Evolutionary conservation across 2,888 invertebrate genomes (phyloP).

Genomic region (Charanyca ferruginea): DNA sequence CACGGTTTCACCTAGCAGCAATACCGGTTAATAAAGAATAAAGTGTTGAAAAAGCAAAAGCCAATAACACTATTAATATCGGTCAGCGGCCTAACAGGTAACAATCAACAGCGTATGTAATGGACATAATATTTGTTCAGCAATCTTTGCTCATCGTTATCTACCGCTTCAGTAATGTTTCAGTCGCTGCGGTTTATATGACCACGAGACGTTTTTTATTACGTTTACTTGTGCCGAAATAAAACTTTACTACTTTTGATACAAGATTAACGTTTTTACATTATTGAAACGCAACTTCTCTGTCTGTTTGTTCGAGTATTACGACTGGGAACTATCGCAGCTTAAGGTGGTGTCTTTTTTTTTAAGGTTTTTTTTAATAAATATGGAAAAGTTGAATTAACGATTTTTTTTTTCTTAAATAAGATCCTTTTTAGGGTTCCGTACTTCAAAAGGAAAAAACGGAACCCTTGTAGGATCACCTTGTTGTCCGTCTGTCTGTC

Average conservation of each 20-base stretch:
- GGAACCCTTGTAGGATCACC: no score
- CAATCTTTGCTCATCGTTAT: conserved; percentile 41
- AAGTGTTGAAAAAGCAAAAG: conserved; percentile 4
- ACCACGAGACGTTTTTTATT: conserved; percentile 9
- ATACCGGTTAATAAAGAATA: not conserved
- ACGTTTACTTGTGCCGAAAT: conserved; percentile 14
- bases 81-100: conserved; percentile 25
- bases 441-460: no score
- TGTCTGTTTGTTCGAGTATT: not conserved
- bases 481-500: no score
- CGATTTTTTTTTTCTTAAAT: no score
- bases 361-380: not conserved
- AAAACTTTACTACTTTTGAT: conserved; percentile 10
- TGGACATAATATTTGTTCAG: conserved; percentile 55
- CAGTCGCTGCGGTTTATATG: not conserved
- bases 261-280: not conserved
- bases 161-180: conserved; percentile 22
- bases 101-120: conserved; percentile 39
- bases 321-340: no score
- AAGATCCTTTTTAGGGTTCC: no score
- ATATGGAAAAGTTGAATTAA: no score
- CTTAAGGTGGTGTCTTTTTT: not conserved
- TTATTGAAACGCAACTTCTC: not conserved
- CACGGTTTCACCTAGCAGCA: not conserved
- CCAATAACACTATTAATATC: conserved; percentile 24